A percentile compares a stretch with the other conserved stretches of the same genome.
Evolutionary conservation across 2,113 vertebrate genomes (phyloP).

Genomic region (Clupea harengus): DNA sequence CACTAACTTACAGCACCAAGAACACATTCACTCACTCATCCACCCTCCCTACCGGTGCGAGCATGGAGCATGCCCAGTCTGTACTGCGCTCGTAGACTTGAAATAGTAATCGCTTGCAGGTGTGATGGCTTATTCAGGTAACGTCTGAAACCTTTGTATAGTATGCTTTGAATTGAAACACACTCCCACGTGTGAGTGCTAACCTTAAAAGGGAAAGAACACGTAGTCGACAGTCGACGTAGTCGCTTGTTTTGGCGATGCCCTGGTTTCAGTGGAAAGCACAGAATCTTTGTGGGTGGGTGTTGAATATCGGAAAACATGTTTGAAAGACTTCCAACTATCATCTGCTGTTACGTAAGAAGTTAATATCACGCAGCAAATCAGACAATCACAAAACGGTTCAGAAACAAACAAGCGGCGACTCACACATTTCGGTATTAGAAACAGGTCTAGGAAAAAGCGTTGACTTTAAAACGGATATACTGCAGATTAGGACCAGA

Average conservation of each 20-base stretch:
- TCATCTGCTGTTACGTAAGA: background rate
- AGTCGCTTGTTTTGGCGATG: background rate
- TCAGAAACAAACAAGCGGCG: background rate
- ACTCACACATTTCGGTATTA: background rate
- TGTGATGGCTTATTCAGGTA: conserved; percentile 42
- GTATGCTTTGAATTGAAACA: background rate
- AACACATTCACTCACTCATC: conserved; percentile 23
- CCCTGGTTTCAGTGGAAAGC: background rate
- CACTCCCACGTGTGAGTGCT: background rate
- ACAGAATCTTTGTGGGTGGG: background rate
- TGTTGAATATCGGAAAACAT: background rate
- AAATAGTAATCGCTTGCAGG: conserved; percentile 33
- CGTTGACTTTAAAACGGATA: no score
- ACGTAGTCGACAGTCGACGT: background rate
- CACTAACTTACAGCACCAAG: conserved; percentile 24
- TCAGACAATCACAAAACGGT: background rate
- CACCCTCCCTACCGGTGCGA: conserved; percentile 32
- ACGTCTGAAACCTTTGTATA: background rate
- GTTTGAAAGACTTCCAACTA: background rate
- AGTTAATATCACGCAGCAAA: no score
- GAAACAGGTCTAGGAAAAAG: no score
- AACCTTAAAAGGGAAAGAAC: background rate
- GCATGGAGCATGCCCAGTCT: conserved; percentile 48
- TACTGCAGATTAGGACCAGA: no score
- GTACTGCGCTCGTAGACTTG: background rate